Conservation (phyloP, 1,140 invertebrate species). For the Drosophila mayri region DNA sequence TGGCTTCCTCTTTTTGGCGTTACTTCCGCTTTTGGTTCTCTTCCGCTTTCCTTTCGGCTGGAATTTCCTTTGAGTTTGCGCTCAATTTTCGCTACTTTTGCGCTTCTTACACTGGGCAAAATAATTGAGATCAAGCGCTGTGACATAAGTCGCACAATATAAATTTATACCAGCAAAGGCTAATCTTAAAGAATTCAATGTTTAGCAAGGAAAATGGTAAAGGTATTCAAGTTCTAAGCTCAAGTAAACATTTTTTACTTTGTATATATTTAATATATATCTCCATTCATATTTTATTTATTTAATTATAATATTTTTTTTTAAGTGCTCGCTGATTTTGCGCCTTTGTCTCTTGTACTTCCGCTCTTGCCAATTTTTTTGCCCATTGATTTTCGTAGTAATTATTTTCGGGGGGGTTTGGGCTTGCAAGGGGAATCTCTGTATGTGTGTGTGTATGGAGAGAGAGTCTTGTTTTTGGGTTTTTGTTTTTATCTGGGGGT, state of each 20-base stretch:
- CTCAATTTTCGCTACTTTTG: conserved; percentile 81
- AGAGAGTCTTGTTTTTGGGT: conserved; percentile 31
- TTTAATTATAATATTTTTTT: not conserved
- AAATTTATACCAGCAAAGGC: not conserved
- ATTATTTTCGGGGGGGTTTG: conserved; percentile 45
- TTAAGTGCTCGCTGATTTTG: conserved; percentile 46
- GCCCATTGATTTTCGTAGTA: conserved; percentile 63
- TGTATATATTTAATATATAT: not conserved
- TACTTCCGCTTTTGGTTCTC: conserved; percentile 60
- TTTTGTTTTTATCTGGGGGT: conserved; percentile 61
- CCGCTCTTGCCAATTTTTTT: conserved; percentile 58
- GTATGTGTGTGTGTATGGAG: not conserved
- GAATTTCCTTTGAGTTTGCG: conserved; percentile 66
- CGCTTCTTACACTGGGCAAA: conserved; percentile 60
- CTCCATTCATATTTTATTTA: not conserved
- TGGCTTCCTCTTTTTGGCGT: conserved; percentile 45
- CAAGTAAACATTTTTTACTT: not conserved
- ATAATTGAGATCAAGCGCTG: not conserved
- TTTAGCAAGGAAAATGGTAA: not conserved
- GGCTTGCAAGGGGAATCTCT: not conserved
- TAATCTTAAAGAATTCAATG: not conserved
- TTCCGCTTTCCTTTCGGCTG: conserved; percentile 53
- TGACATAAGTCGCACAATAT: too few species aligned
- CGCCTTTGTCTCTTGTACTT: conserved; percentile 61
- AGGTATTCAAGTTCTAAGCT: not conserved